Evolutionary conservation across 2,888 invertebrate species (phyloP).

Genomic region (Periphyllus acericola): DNA sequence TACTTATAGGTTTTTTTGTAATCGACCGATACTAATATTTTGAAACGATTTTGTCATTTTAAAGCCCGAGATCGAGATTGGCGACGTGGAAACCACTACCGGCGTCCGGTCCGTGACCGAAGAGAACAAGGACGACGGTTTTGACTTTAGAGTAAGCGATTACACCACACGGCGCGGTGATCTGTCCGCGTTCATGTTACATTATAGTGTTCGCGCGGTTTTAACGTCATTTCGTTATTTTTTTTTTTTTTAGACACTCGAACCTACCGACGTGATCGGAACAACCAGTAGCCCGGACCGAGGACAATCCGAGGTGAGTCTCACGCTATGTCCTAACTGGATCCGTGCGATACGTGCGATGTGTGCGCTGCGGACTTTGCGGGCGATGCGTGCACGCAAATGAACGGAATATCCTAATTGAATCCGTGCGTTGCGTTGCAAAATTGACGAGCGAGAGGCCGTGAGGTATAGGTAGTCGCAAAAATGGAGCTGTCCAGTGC

Average conservation of each 20-base stretch:
- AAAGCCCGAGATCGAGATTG: neutral
- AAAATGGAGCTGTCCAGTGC: too few species aligned
- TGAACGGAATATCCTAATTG: too few species aligned
- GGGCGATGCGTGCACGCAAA: too few species aligned
- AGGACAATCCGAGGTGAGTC: slow-evolving; percentile 20
- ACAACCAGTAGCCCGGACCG: neutral
- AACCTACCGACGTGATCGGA: slow-evolving; percentile 1
- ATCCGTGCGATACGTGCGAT: too few species aligned
- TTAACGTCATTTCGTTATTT: neutral
- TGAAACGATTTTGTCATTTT: neutral
- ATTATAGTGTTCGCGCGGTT: neutral
- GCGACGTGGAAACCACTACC: slow-evolving; percentile 13
- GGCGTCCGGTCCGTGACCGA: slow-evolving; percentile 39
- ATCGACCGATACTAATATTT: neutral
- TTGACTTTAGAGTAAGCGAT: slow-evolving; percentile 35
- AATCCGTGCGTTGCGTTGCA: too few species aligned
- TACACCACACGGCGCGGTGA: neutral
- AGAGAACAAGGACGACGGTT: neutral
- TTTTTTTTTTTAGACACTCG: slow-evolving; percentile 15
- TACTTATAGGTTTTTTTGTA: neutral
- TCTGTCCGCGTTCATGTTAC: neutral
- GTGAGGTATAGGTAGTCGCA: too few species aligned
- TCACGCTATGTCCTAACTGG: too few species aligned
- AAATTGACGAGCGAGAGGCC: too few species aligned
- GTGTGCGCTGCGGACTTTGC: too few species aligned